These are phyloP conservation scores for Drosophila fulvimacula DNA, from an alignment of 2,888 invertebrate genomes.

Conservation along the genomic window DNA sequence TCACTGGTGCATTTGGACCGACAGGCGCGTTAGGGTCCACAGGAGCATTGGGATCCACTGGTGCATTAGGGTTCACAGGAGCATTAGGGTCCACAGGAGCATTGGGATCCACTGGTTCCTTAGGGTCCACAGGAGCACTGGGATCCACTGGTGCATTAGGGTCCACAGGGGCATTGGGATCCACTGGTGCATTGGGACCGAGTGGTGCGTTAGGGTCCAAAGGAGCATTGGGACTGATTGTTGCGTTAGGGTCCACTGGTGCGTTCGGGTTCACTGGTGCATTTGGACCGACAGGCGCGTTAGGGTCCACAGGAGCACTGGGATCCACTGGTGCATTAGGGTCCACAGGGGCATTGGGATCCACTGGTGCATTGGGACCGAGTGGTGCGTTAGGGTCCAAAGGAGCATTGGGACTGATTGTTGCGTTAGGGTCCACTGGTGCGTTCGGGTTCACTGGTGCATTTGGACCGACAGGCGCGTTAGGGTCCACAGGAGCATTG, in stretches of 20 bases:
- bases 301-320: not conserved
- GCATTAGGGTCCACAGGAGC: not conserved
- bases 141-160: not conserved
- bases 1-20: rapidly evolving
- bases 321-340: conserved; percentile 4
- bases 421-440: conserved; percentile 1
- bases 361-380: conserved; percentile 8
- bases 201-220: not conserved
- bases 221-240: not conserved
- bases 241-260: not conserved
- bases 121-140: rapidly evolving
- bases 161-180: not conserved
- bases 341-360: not conserved
- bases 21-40: not conserved
- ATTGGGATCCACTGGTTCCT: not conserved
- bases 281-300: not conserved
- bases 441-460: not conserved
- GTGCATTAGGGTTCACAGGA: not conserved
- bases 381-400: conserved; percentile 11
- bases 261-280: conserved; percentile 4
- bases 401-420: not conserved
- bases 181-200: not conserved
- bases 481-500: conserved; percentile 9
- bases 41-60: not conserved
- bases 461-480: not conserved